phyloP scores from a whole-genome alignment of 2,113 vertebrate species.

The Prietella phreatophila region DNA sequence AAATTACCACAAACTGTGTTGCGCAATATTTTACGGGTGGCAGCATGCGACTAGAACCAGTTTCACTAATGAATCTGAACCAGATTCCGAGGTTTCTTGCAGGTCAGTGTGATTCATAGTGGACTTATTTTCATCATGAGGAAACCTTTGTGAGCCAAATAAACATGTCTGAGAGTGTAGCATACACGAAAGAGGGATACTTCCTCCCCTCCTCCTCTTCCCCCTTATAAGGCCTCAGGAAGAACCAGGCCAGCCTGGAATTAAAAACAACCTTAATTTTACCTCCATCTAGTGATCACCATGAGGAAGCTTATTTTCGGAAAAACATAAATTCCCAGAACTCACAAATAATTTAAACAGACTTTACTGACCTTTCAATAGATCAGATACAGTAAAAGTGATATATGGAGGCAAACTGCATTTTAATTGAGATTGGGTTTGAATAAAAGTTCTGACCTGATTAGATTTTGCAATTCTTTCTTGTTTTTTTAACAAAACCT shows the following conservation, averaged over 20 bases:
- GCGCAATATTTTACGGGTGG: neutral
- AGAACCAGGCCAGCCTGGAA: neutral
- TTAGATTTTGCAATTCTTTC: neutral
- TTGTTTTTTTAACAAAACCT: neutral
- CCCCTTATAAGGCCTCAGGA: neutral
- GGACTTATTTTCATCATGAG: neutral
- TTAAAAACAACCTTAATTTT: slow-evolving; percentile 11
- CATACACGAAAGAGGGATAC: neutral
- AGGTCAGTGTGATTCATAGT: slow-evolving; percentile 21
- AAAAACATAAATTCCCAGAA: neutral
- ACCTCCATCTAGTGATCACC: slow-evolving; percentile 37
- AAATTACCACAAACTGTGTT: neutral
- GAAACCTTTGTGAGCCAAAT: neutral
- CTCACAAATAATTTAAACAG: neutral
- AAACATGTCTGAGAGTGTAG: neutral
- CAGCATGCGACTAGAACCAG: no score
- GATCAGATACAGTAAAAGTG: neutral
- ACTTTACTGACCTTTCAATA: neutral
- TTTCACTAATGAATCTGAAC: slow-evolving; percentile 6
- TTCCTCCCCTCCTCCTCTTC: neutral
- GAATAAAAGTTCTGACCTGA: neutral
- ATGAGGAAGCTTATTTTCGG: neutral
- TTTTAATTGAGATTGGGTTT: neutral
- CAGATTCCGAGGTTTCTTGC: neutral
- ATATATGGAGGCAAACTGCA: neutral